A percentile compares a stretch with the other conserved stretches of the same genome.
Conservation (phyloP, 2,797 vertebrate genomes). For the Aselliscus stoliczkanus region DNA sequence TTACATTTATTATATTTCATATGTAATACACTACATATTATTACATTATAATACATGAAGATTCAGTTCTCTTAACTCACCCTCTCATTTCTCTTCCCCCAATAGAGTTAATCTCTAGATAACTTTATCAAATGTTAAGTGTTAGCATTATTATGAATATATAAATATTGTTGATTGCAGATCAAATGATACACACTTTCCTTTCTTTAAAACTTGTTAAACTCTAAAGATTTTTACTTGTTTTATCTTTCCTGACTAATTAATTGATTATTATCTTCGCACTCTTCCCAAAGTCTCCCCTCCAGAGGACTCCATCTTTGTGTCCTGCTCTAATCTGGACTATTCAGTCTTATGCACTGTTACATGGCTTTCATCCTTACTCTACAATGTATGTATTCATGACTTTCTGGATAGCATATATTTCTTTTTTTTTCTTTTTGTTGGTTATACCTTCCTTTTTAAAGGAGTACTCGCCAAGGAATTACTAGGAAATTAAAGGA, state of each 20-base stretch:
- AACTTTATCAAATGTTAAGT: neutral
- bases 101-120: neutral
- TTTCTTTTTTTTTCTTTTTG: neutral
- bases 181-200: neutral
- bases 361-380: neutral
- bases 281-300: neutral
- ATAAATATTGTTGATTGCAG: neutral
- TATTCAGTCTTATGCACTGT: neutral
- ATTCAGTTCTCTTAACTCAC: neutral
- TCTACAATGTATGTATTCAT: neutral
- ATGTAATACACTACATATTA: neutral
- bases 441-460: neutral
- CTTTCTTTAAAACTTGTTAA: neutral
- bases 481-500: neutral
- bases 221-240: neutral
- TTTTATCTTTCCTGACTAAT: neutral
- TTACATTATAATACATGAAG: neutral
- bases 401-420: neutral
- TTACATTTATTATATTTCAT: neutral
- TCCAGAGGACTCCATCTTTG: neutral
- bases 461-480: neutral
- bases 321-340: neutral
- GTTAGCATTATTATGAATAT: neutral
- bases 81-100: no score
- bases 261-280: neutral